Evolutionary conservation across 2,888 invertebrate genomes (phyloP).

Genomic region (Tubulanus polymorphus): DNA sequence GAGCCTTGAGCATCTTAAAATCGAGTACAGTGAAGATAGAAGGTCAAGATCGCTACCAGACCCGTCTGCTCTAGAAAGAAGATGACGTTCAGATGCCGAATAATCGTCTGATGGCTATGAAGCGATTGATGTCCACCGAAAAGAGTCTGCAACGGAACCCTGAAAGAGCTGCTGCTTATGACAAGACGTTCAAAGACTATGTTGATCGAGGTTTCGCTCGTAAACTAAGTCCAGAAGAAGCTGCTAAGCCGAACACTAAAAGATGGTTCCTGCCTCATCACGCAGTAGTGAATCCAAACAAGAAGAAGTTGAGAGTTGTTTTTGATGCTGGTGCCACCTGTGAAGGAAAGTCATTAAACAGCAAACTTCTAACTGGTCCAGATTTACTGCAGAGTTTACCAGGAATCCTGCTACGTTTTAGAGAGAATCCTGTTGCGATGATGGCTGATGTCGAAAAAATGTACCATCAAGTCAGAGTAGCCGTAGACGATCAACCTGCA

Average conservation of each 20-base stretch:
- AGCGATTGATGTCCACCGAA: constrained; percentile 7
- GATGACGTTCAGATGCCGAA: constrained; percentile 6
- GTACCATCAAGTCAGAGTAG: constrained; percentile 7
- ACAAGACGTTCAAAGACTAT: constrained; percentile 6
- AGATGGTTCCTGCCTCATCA: constrained; percentile 23
- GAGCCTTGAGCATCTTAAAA: no score
- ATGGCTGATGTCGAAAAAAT: no score
- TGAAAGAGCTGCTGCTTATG: constrained; percentile 1
- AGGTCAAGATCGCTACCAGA: neutral
- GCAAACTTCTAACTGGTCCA: constrained; percentile 19
- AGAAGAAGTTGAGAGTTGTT: constrained; percentile 20
- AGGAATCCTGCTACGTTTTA: constrained; percentile 11
- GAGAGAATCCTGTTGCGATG: constrained; percentile 12
- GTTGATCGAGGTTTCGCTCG: constrained; percentile 7
- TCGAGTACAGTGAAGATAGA: neutral
- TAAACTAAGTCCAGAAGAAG: constrained; percentile 2
- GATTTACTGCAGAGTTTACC: constrained; percentile 9
- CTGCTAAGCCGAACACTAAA: neutral
- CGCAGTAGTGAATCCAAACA: constrained; percentile 16
- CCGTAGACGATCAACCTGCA: neutral
- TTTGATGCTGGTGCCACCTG: constrained; percentile 20
- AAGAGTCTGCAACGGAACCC: constrained; percentile 6
- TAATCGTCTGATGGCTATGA: constrained; percentile 6
- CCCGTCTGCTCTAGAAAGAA: constrained; percentile 4
- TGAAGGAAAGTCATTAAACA: constrained; percentile 15